Evolutionary conservation across 1,140 invertebrate species (phyloP).

Genomic region (Pseudomyrmex cubaensis): DNA sequence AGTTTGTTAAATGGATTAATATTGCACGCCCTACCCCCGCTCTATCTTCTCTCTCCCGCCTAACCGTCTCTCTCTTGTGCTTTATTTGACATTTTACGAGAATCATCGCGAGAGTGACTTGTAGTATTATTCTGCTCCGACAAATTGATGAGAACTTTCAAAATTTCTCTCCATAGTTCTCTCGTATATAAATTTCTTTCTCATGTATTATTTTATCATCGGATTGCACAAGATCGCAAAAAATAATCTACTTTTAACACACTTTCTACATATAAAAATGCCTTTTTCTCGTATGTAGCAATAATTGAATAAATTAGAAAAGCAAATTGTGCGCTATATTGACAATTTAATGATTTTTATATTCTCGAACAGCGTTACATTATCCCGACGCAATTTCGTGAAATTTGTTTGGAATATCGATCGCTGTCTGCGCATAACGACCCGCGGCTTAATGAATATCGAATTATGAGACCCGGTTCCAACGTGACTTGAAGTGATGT

Average conservation of each 20-base stretch:
- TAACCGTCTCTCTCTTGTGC: not conserved
- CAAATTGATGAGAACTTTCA: conserved; percentile 18
- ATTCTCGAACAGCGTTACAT: not conserved
- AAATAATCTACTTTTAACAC: no score
- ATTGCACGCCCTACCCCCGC: conserved; percentile 70
- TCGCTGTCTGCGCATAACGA: not conserved
- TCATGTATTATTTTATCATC: not conserved
- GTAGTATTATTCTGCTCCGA: not conserved
- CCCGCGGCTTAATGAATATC: conserved; percentile 10
- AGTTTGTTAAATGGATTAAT: conserved; percentile 85
- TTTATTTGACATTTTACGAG: conserved; percentile 36
- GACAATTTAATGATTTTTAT: not conserved
- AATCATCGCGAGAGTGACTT: conserved; percentile 24
- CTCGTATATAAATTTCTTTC: not conserved
- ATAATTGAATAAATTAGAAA: not conserved
- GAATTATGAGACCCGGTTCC: conserved; percentile 21
- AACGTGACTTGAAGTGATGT: conserved; percentile 18
- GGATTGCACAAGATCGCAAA: not conserved
- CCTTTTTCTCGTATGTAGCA: no score
- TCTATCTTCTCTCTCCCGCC: conserved; percentile 9
- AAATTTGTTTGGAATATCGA: conserved; percentile 7
- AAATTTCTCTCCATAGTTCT: no score
- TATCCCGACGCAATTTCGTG: not conserved
- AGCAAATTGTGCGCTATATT: not conserved
- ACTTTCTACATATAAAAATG: no score